Evolutionary conservation across 2,888 invertebrate genomes (phyloP), one percentile per base, ranked within the genome.

Genomic region (Tetranychus piercei): DNA sequence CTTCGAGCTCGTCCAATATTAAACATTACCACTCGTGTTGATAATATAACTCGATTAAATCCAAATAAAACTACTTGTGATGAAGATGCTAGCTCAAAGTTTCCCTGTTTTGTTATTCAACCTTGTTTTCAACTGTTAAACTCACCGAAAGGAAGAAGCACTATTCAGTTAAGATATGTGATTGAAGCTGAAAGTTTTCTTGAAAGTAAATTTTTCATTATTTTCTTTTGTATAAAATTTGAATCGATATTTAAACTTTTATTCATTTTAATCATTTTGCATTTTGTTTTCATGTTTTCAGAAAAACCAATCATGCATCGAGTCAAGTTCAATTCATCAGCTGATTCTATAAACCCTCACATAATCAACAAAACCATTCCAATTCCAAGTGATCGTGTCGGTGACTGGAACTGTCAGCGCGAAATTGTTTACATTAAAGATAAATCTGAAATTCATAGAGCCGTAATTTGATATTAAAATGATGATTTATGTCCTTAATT

Each of bases 1-100:
- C 86, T 93, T 74, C 86, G 92, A 78, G 88, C 94, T 0, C 86
- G 94, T 76, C 93, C 94, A 64, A 94, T 96, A 76, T 91, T 94
- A 78, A 90, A 90, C 79, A 91, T 95, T 73, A 86, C 87, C 77
- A 92, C 92, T 0, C 87, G 86, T 45, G 87, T 94, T 73, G 85
- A 87, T 23, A 79, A 78, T 3, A 89, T 88, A 55, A 55, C 55
- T 3, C 55, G n/a, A n/a, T n/a, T n/a, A n/a, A n/a, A n/a, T n/a
- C n/a, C n/a, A n/a, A n/a, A n/a, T n/a, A n/a, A n/a, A n/a, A n/a
- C n/a, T n/a, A n/a, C n/a, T n/a, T n/a, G n/a, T n/a, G n/a, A n/a
- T n/a, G n/a, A n/a, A 34, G 88, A 91, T 81, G 86, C 85, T 0
- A 81, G 82, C 22, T 86, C 88, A 0, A 88, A 88, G 80, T 85